A percentile compares a stretch with the other conserved stretches of the same genome.
phyloP scores from a whole-genome alignment of 2,113 vertebrate species.

The Morphnarchus princeps region DNA sequence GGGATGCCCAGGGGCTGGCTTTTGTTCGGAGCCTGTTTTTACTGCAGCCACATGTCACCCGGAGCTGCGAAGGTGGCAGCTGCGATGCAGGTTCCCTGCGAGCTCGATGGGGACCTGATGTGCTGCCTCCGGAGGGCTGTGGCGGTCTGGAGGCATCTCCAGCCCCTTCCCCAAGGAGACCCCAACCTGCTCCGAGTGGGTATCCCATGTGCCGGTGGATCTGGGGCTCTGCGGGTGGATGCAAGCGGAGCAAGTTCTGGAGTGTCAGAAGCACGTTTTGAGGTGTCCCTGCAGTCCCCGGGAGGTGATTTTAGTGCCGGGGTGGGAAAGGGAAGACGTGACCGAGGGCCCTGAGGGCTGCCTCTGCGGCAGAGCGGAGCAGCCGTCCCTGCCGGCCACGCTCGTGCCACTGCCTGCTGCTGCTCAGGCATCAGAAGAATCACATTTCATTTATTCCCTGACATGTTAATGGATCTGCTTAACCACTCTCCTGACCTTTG shows the following conservation, averaged over 20 bases:
- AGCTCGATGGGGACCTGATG: accelerated
- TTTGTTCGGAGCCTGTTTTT: not conserved
- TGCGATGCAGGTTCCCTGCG: not conserved
- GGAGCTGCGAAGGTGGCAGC: not conserved
- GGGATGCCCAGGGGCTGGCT: not conserved
- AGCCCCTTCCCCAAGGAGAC: not conserved
- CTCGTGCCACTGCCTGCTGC: not conserved
- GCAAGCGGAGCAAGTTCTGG: not conserved
- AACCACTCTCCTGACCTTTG: slow-evolving; percentile 48
- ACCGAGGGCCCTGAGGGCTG: not conserved
- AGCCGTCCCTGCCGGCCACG: not conserved
- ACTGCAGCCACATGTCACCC: not conserved
- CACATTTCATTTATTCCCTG: slow-evolving; percentile 55
- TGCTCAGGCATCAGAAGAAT: not conserved
- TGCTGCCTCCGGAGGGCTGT: not conserved
- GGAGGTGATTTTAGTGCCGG: not conserved
- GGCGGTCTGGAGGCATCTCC: not conserved
- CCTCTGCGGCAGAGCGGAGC: not conserved
- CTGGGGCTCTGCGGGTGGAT: not conserved
- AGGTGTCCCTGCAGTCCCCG: not conserved
- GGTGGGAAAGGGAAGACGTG: not conserved
- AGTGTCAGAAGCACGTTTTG: not conserved
- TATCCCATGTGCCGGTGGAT: accelerated
- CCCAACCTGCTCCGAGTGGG: not conserved
- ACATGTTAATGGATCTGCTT: slow-evolving; percentile 56